A percentile compares a stretch with the other conserved stretches of the same genome.
Conservation (phyloP, 2,888 invertebrate genomes). For the Heliconius ethilla region DNA sequence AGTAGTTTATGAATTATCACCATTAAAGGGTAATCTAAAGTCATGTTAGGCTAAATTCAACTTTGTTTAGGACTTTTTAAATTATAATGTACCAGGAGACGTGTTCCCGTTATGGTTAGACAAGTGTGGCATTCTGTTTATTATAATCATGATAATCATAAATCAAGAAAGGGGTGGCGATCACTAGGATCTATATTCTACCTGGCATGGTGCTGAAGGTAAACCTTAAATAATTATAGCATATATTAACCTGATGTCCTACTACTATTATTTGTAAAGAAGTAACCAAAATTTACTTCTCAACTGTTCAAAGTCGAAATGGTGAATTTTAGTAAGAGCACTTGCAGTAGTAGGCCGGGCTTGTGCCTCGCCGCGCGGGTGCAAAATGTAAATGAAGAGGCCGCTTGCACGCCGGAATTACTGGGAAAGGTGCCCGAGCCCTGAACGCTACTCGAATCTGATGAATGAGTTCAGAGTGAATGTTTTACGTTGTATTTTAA, state of each 20-base stretch:
- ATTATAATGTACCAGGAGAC: neutral
- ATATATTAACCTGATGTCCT: neutral
- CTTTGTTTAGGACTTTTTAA: neutral
- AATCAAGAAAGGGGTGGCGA: neutral
- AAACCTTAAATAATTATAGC: neutral
- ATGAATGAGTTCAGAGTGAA: constrained; percentile 33
- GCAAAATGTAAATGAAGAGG: constrained; percentile 40
- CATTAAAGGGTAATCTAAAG: neutral
- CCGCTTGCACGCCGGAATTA: constrained; percentile 28
- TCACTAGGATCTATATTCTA: neutral
- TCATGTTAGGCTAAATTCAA: neutral
- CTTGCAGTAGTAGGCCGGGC: constrained; percentile 19
- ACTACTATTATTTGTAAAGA: neutral
- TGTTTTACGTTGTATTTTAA: constrained; percentile 24
- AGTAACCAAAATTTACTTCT: neutral
- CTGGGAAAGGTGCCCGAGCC: constrained; percentile 34
- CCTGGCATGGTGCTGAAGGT: neutral
- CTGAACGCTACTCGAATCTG: constrained; percentile 33
- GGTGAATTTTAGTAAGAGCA: constrained; percentile 9
- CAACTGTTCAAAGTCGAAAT: constrained; percentile 7
- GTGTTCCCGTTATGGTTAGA: neutral
- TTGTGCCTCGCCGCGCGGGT: constrained; percentile 26
- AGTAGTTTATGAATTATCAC: neutral
- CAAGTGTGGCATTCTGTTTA: neutral
- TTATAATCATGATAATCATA: neutral